Base-by-base conservation (phyloP, 2,888 invertebrate species). In the Phyto melanocephala region DNA sequence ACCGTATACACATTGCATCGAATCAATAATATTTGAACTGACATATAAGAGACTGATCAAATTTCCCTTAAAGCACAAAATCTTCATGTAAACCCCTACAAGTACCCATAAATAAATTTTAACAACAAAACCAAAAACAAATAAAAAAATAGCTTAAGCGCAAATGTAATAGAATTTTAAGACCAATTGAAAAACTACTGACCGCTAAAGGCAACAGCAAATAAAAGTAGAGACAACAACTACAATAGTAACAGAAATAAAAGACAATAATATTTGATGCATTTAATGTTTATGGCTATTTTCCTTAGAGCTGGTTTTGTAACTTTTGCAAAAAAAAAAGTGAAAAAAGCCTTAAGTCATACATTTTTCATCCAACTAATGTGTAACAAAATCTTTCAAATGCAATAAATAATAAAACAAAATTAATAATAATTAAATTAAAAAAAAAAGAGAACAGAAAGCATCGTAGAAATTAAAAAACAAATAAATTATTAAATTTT, bases 1-100 rank as follows among this genome's bases (percentile, higher is more conserved):
- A 80, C 67, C 79, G 79, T 67, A 72, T 72, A 79, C 79, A 79
- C 79, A 79, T 78, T 22, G 78, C 24, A 10, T 35, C 62, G 60
- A 81, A 81, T 81, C 76, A 76, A 81, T 81, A 81, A 52, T 80
- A 75, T 80, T 28, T 50, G 70, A 47, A 15, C 67, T 63, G 71
- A 50, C 45, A 75, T 24, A 47, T 24, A 24, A 58, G 17, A 37
- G 28, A 37, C 45, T 15, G 77, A 78, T 81, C 78, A 81, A 74
- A 78, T 81, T 78, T 81, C 81, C 42, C 52, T 80, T 68, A 76
- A 82, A 67, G 50, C 52, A 79, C 71, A 45, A 82, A 82, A 82
- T 79, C 82, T 79, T 71, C 82, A 79, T 82, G 82, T 82, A 82
- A 82, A 82, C 82, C 82, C 82, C 65, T 82, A 82, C 82, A 82